Evolutionary conservation across 2,888 invertebrate species (phyloP).

Genomic region (Pseudococcus viburni): DNA sequence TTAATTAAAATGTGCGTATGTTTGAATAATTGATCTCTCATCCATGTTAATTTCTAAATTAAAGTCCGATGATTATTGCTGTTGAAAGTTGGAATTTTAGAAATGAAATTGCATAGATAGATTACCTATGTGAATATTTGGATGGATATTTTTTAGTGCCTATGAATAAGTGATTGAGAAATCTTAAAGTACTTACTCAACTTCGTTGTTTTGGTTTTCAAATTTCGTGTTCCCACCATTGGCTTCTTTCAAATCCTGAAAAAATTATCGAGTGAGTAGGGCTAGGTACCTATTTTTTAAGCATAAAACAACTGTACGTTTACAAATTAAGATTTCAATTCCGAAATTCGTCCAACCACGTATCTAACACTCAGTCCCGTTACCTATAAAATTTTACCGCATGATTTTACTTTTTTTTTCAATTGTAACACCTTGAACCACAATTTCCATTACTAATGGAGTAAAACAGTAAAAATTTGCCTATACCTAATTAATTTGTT

Average conservation of each 20-base stretch:
- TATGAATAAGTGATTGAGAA: not conserved
- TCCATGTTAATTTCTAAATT: too few relatives aligned
- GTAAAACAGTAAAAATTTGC: not conserved
- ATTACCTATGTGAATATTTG: too few relatives aligned
- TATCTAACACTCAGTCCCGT: not conserved
- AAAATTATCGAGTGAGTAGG: not conserved
- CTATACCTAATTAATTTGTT: not conserved
- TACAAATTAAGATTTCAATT: not conserved
- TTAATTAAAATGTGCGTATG: not conserved
- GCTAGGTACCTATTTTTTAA: too few relatives aligned
- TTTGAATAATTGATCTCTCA: too few relatives aligned
- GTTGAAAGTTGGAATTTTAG: too few relatives aligned
- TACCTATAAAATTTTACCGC: not conserved
- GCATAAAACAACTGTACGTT: too few relatives aligned
- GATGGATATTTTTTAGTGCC: too few relatives aligned
- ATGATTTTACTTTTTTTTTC: not conserved
- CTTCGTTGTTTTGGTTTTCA: not conserved
- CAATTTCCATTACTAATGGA: not conserved
- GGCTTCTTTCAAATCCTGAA: slow-evolving; percentile 19
- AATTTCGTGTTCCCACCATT: not conserved
- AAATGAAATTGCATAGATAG: too few relatives aligned
- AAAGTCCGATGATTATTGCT: too few relatives aligned
- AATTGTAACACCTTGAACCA: not conserved
- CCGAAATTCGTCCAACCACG: not conserved
- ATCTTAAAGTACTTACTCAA: slow-evolving; percentile 20